Conservation (phyloP, 2,888 invertebrate species). For the Rhagonycha fulva region DNA sequence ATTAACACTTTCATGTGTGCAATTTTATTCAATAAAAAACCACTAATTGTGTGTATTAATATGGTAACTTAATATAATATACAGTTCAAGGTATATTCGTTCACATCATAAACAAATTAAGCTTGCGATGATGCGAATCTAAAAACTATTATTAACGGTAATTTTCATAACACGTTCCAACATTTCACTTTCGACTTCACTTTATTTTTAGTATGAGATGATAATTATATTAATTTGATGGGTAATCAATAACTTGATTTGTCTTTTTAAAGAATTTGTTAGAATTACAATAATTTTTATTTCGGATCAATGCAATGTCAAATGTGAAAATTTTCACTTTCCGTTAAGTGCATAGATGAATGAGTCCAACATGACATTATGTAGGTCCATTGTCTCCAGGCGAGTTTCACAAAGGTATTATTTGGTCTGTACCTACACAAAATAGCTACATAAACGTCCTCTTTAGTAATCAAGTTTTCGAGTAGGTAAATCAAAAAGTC, state of each 20-base stretch:
- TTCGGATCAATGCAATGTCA: neutral
- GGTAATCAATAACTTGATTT: neutral
- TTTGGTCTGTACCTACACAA: neutral
- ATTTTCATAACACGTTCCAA: neutral
- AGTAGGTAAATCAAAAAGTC: no score
- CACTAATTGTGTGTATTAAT: neutral
- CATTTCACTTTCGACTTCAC: neutral
- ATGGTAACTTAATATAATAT: neutral
- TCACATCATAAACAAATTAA: neutral
- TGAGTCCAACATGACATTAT: neutral
- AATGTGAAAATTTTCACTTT: neutral
- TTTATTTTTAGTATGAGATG: neutral
- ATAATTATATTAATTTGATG: neutral
- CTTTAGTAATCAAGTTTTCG: neutral
- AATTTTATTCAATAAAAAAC: neutral
- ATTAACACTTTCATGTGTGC: neutral
- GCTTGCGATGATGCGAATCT: neutral
- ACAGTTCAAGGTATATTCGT: neutral
- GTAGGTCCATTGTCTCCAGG: neutral
- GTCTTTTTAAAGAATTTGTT: neutral
- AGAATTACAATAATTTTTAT: neutral
- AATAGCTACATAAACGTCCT: neutral
- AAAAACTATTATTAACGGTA: constrained; percentile 1
- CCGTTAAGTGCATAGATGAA: neutral
- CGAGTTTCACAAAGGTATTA: neutral